These are phyloP conservation scores for Stratiomys singularior DNA, from an alignment of 2,888 invertebrate genomes.

Conservation along the genomic window DNA sequence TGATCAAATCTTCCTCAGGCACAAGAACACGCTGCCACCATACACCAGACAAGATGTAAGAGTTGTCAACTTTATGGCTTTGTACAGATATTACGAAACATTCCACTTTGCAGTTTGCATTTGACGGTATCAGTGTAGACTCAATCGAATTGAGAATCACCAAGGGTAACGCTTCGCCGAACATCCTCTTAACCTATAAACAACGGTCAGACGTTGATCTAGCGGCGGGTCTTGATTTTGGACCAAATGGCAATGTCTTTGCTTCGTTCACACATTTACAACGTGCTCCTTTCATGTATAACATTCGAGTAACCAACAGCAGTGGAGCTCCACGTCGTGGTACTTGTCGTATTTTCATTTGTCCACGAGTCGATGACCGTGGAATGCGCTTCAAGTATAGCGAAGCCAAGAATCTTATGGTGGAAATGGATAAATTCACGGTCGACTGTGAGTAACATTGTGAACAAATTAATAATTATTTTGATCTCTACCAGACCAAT, in stretches of 20 bases:
- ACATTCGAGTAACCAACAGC: slow-evolving; percentile 71
- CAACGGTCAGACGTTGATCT: slow-evolving; percentile 82
- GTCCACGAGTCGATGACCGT: slow-evolving; percentile 74
- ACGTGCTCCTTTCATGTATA: slow-evolving; percentile 76
- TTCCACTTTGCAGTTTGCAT: slow-evolving; percentile 46
- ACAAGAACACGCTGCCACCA: slow-evolving; percentile 71
- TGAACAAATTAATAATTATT: too few species aligned
- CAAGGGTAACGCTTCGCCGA: slow-evolving; percentile 60
- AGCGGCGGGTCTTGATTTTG: slow-evolving; percentile 83
- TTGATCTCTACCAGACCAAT: too few species aligned
- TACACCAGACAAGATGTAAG: slow-evolving; percentile 68
- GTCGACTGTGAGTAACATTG: slow-evolving; percentile 68
- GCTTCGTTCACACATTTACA: slow-evolving; percentile 83
- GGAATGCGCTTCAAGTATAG: slow-evolving; percentile 69
- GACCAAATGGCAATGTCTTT: slow-evolving; percentile 75
- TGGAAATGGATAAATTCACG: slow-evolving; percentile 76
- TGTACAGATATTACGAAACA: not conserved
- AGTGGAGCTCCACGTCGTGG: slow-evolving; percentile 66
- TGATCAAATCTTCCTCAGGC: slow-evolving; percentile 78
- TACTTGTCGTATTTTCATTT: slow-evolving; percentile 75
- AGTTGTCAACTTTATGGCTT: slow-evolving; percentile 32
- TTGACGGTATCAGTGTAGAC: slow-evolving; percentile 53
- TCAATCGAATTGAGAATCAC: slow-evolving; percentile 56
- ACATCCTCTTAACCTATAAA: slow-evolving; percentile 79
- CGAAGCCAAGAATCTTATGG: slow-evolving; percentile 72